phyloP scores from a whole-genome alignment of 2,888 invertebrate species.

The Orthosia cruda region DNA sequence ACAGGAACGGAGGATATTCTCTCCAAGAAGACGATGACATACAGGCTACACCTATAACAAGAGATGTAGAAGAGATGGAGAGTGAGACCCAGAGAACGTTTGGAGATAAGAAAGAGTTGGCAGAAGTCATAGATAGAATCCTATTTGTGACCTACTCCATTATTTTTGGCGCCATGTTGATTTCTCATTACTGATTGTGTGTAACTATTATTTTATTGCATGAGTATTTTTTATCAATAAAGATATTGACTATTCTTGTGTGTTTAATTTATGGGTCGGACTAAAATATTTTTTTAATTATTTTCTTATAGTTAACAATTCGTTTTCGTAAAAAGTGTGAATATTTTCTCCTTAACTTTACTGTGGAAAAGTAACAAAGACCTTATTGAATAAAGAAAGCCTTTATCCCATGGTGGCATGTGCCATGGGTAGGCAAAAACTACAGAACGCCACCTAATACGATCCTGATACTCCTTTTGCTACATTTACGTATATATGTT shows the following conservation, averaged over 20 bases:
- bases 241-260: neutral
- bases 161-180: slow-evolving; percentile 80
- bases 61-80: slow-evolving; percentile 84
- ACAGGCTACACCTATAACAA: slow-evolving; percentile 69
- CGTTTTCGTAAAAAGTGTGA: too few relatives aligned
- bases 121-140: slow-evolving; percentile 82
- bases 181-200: slow-evolving; percentile 77
- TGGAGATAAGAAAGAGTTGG: slow-evolving; percentile 79
- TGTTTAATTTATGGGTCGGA: neutral
- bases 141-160: slow-evolving; percentile 83
- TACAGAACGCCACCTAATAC: too few relatives aligned
- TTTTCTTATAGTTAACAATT: too few relatives aligned
- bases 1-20: slow-evolving; percentile 76
- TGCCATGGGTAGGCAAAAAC: too few relatives aligned
- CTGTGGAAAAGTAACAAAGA: too few relatives aligned
- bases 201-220: neutral
- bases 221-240: neutral
- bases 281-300: neutral
- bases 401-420: too few relatives aligned
- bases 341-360: too few relatives aligned
- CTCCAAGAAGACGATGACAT: slow-evolving; percentile 81
- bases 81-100: slow-evolving; percentile 73
- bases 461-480: too few relatives aligned
- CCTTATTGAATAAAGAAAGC: too few relatives aligned
- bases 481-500: too few relatives aligned